Conservation (phyloP, 1,140 invertebrate genomes). For the Drosophila grimshawi region DNA sequence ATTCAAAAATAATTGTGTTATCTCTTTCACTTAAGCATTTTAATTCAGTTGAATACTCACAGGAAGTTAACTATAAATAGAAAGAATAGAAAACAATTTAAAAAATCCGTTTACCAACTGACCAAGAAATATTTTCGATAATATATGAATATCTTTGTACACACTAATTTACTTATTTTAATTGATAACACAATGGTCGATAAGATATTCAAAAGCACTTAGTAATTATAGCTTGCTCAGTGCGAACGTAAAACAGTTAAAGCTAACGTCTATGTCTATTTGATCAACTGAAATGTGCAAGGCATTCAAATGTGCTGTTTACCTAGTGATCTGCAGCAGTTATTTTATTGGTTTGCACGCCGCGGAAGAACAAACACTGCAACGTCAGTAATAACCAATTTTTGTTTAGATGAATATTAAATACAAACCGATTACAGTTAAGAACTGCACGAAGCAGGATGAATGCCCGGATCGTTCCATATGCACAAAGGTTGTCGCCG, state of each 20-base stretch:
- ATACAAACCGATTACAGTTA: slow-evolving; percentile 21
- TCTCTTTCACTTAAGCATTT: not conserved
- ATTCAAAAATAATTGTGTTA: no score
- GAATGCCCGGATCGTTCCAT: slow-evolving; percentile 39
- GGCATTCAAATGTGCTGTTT: slow-evolving; percentile 33
- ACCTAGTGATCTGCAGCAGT: slow-evolving; percentile 8
- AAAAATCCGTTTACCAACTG: not conserved
- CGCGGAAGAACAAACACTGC: not conserved
- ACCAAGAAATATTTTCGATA: not conserved
- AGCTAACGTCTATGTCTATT: slow-evolving; percentile 20
- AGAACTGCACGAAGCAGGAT: slow-evolving; percentile 19
- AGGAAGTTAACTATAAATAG: slow-evolving; percentile 1
- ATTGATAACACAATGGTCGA: slow-evolving; percentile 26
- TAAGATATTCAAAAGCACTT: slow-evolving; percentile 21
- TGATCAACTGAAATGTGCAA: slow-evolving; percentile 34
- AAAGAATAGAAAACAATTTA: not conserved
- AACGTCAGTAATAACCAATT: slow-evolving; percentile 23
- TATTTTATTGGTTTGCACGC: slow-evolving; percentile 17
- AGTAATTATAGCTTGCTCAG: slow-evolving; percentile 10
- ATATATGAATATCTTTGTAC: not conserved
- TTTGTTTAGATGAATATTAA: not conserved
- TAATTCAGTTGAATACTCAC: not conserved
- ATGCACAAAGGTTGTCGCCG: slow-evolving; percentile 23
- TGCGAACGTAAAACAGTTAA: slow-evolving; percentile 18
- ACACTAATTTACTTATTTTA: not conserved